These are phyloP conservation scores for Pogoniulus pusillus DNA, from an alignment of 2,797 vertebrate species.

Conservation along the genomic window DNA sequence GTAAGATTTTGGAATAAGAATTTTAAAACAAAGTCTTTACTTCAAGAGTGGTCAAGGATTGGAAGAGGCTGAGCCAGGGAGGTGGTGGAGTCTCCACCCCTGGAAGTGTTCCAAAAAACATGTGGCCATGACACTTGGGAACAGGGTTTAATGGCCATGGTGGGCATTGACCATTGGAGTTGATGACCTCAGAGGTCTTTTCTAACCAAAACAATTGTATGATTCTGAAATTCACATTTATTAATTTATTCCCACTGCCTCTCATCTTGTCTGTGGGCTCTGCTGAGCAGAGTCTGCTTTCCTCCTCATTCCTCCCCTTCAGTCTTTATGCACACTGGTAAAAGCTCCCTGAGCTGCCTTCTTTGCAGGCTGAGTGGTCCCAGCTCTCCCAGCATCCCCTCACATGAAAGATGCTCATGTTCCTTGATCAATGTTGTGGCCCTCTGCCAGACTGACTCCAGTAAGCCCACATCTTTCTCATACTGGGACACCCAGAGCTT, in stretches of 20 bases:
- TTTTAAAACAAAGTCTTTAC: too few relatives aligned
- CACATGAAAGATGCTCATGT: too few relatives aligned
- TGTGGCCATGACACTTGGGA: too few relatives aligned
- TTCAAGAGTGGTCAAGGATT: too few relatives aligned
- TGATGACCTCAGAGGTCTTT: too few relatives aligned
- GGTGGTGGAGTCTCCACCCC: too few relatives aligned
- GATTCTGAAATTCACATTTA: neutral
- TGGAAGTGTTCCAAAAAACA: too few relatives aligned
- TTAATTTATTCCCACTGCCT: neutral
- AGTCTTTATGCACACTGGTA: neutral
- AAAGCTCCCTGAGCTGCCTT: neutral
- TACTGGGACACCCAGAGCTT: neutral
- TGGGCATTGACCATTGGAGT: too few relatives aligned
- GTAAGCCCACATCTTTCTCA: neutral
- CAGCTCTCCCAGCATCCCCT: too few relatives aligned
- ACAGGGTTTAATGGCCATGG: too few relatives aligned
- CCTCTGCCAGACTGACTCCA: neutral
- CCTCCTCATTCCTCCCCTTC: neutral
- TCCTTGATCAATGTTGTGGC: neutral
- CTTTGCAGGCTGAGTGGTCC: neutral
- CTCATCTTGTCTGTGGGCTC: neutral
- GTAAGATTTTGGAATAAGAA: neutral
- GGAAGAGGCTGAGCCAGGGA: too few relatives aligned
- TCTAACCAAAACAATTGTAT: too few relatives aligned
- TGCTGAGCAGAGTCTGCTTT: neutral